Evolutionary conservation across 2,888 invertebrate species (phyloP), one percentile per base, ranked within the genome.

Genomic region (Agriotes lineatus): DNA sequence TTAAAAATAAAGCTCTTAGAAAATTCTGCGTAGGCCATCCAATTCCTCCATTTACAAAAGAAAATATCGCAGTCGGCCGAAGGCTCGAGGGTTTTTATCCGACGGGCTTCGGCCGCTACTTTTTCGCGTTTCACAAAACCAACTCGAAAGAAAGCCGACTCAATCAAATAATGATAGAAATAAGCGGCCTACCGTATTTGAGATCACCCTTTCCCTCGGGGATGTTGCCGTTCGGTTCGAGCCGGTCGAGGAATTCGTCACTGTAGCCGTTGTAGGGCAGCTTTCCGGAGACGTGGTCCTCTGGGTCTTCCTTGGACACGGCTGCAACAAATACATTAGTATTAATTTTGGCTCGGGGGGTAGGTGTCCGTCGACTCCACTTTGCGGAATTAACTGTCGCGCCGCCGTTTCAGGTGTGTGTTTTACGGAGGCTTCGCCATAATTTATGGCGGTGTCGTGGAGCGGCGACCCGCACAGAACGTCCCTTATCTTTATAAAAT

Each of bases 171-270:
- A 42, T 14, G 16, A 16, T 5, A 42, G 14, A 42, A 1, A 5
- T 18, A 42, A 35, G 35, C 2, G 25, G 1, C 86, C 85, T 78
- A 90, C 91, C 90, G 83, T 90, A 91, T 87, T 89, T 87, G 84
- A 89, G 88, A 85, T 93, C 91, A 78, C 89, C 89, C 87, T 95
- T 95, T 83, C 94, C 94, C 84, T 91, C 90, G 81, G 92, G 95
- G 87, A 95, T 95, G 88, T 95, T 96, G 82, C 96, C 96, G 87
- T 95, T 96, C 82, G 94, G 95, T 87, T 96, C 96, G 82, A 96
- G 90, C 83, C 95, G 90, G 86, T 96, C 96, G 84, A 96, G 90
- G 88, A 94, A 96, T 88, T 96, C 96, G 82, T 96, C 96, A 67
- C 96, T 96, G 89, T 95, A 96, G 76, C 96, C 96, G 87, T 96